phyloP scores from a whole-genome alignment of 1,140 invertebrate species.

The Ephestia elutella region DNA sequence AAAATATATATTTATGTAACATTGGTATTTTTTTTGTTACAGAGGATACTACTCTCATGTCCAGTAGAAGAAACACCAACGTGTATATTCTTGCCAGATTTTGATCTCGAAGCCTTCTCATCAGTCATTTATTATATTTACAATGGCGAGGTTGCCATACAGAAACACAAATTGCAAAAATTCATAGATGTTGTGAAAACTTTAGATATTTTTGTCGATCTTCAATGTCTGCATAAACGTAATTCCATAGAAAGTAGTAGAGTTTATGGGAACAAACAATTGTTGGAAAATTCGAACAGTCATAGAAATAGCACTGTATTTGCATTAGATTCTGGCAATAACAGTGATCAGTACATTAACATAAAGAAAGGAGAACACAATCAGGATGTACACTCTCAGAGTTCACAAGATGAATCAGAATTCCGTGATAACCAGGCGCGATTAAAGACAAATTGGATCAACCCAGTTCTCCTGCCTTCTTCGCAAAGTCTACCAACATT shows the following conservation, averaged over 20 bases:
- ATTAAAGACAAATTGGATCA: slow-evolving; percentile 27
- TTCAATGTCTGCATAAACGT: slow-evolving; percentile 15
- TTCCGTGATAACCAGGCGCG: slow-evolving; percentile 23
- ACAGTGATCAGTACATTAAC: slow-evolving; percentile 24
- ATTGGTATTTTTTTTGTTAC: slow-evolving; percentile 15
- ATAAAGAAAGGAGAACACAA: slow-evolving; percentile 26
- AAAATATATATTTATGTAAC: too few relatives aligned
- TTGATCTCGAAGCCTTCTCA: slow-evolving; percentile 49
- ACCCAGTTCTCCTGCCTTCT: slow-evolving; percentile 23
- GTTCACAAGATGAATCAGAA: slow-evolving; percentile 25
- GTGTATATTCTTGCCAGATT: slow-evolving; percentile 56
- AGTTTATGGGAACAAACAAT: slow-evolving; percentile 10
- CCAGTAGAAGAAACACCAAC: slow-evolving; percentile 46
- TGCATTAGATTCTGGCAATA: slow-evolving; percentile 14
- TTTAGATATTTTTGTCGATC: slow-evolving; percentile 57
- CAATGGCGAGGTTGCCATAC: slow-evolving; percentile 54
- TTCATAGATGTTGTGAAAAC: slow-evolving; percentile 55
- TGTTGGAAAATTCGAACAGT: background rate
- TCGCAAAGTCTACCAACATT: slow-evolving; percentile 36
- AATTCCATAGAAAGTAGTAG: background rate
- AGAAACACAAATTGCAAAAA: slow-evolving; percentile 38
- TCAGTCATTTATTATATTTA: slow-evolving; percentile 61
- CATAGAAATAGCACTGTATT: slow-evolving; percentile 13
- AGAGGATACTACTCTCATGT: slow-evolving; percentile 52
- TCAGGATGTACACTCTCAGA: slow-evolving; percentile 20